Base-by-base conservation (phyloP, 92 coral and sea anemone genomes). In the Parazoanthus atlanticus region DNA sequence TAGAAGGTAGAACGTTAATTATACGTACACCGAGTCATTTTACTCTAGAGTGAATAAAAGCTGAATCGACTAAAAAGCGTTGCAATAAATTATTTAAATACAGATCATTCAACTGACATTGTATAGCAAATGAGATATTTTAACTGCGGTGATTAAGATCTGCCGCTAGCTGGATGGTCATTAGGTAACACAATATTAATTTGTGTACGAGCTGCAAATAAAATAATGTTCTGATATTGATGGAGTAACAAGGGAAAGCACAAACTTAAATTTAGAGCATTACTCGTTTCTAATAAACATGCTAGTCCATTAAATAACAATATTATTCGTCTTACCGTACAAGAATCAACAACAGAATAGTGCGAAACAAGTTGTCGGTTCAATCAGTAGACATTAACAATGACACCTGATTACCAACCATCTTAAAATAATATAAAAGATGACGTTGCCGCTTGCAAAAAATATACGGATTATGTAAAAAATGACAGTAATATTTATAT, bases 141-240 rank as follows among this genome's bases (percentile, higher is more conserved):
- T 76, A 21, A 76, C 40, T 76, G 26, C 38, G 16, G 80, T 76
- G 47, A 76, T 76, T 76, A 76, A 41, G 46, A 72, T 72, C 34
- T 72, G 10, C 34, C 76, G 76, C 76, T 30, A 72, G 74, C 74
- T 69, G 74, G 34, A 72, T 72, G 17, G n/a, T 12, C 34, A 61
- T 61, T 9, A 72, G 58, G 58, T 43, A 52, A 13, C 58, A 52
- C 58, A 52, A 52, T 15, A 52, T 52, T 16, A 52, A 13, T 72
- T 72, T 16, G 76, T 30, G 76, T 11, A 30, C 76, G 34, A 72
- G 80, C 1, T 38, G 30, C 0, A 23, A 76, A 46, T 23, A 10
- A 8, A 23, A 46, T 13, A 11, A 34, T 30, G 3, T 29, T 72
- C 28, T 61, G 69, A 61, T 61, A 23, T 23, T 61, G 69, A 61